Base-by-base conservation (phyloP, 2,113 vertebrate genomes). In the Haliaeetus leucogaster region DNA sequence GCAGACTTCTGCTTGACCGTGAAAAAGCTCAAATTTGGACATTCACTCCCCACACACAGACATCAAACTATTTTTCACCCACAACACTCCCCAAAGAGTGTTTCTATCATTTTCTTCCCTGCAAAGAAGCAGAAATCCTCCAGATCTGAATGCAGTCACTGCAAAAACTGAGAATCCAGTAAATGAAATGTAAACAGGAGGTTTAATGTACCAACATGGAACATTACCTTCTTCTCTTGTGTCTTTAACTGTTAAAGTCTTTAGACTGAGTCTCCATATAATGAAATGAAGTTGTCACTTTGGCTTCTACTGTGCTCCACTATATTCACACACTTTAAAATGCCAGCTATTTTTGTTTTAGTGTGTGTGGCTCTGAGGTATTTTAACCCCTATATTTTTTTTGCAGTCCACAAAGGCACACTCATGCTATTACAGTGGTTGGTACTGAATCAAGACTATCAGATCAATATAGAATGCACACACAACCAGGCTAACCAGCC, bases 191-290 rank as follows among this genome's bases (percentile, higher is more conserved):
- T 86, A 96, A 97, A 96, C 74, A 92, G 82, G 42, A 95, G 63
- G 38, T 94, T 97, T 96, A 96, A 92, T 89, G 76, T 58, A 90
- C 79, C 65, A 89, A 74, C 74, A 85, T 56, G 63, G 78, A 95
- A 74, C 62, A 90, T 92, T 96, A 74, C 81, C 36, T 93, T 91
- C 91, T 93, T 97, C 92, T 95, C 76, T 17, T 9, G 13, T 47
- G 79, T 81, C 83, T 91, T 96, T 95, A 96, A 96, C 93, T 93
- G 80, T 95, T 96, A 82, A 97, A 89, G 43, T 63, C 53, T 96
- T 93, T 87, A 86, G 82, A 92, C 40, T 48, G 67, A 95, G 18
- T 90, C 61, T 66, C 72, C 45, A 73, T 96, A 94, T 88, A 93
- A 97, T 77, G 29, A 86, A 94, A 93, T 79, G 19, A 95, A 87